phyloP scores from a whole-genome alignment of 2,113 vertebrate genomes.

The Tetrao urogallus region DNA sequence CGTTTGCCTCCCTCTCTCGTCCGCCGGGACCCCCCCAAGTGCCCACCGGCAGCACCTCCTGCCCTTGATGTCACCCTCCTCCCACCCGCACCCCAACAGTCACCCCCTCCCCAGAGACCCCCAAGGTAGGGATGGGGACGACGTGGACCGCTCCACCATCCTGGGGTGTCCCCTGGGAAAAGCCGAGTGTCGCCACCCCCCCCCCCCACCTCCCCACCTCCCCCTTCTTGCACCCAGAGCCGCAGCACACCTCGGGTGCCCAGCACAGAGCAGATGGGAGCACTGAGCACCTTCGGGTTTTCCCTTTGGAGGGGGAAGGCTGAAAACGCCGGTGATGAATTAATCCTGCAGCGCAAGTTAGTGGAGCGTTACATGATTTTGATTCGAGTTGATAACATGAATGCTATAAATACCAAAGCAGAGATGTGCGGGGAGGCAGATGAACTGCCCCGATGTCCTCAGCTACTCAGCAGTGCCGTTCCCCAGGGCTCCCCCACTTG shows the following conservation, averaged over 20 bases:
- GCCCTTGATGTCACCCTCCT: not conserved
- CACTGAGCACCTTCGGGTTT: not conserved
- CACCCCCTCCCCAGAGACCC: not conserved
- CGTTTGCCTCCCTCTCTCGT: not conserved
- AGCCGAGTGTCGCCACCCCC: no score
- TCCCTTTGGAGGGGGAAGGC: not conserved
- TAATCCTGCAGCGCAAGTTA: not conserved
- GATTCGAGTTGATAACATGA: slow-evolving; percentile 32
- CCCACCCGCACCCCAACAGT: not conserved
- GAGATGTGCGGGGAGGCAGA: not conserved
- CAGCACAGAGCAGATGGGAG: not conserved
- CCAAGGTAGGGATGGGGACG: no score
- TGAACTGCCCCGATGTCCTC: not conserved
- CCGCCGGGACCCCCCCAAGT: not conserved
- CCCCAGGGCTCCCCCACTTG: not conserved
- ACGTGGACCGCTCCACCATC: not conserved
- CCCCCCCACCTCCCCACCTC: not conserved
- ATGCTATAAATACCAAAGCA: slow-evolving; percentile 32
- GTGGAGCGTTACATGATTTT: slow-evolving; percentile 48
- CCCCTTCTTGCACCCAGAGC: not conserved
- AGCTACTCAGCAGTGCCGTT: rapidly evolving
- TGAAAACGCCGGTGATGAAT: not conserved
- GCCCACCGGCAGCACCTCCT: not conserved
- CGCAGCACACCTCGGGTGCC: not conserved
- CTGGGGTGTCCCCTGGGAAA: not conserved